Conservation (phyloP, 1,140 invertebrate species). For the Nasonia vitripennis region DNA sequence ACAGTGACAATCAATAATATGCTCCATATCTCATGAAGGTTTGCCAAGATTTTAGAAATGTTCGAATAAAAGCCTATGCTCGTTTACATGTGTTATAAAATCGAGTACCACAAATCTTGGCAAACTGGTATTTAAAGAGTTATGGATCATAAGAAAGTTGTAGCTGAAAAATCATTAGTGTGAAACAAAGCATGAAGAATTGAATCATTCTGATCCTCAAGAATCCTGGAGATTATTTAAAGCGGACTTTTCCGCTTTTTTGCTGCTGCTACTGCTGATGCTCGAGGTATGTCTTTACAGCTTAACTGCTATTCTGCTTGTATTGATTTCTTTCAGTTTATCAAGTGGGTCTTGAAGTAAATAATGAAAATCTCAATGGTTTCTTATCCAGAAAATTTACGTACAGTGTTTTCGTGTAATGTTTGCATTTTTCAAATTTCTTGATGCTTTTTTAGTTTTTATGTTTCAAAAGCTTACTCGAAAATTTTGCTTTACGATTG, state of each 20-base stretch:
- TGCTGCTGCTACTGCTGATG: conserved; percentile 70
- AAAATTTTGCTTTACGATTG: conserved; percentile 8
- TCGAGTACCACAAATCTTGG: conserved; percentile 16
- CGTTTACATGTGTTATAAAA: background rate
- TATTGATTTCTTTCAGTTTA: conserved; percentile 4
- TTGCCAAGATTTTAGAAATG: conserved; percentile 16
- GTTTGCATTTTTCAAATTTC: background rate
- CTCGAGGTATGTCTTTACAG: conserved; percentile 73
- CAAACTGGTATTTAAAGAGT: conserved; percentile 52
- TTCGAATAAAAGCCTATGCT: background rate
- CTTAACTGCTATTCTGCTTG: conserved; percentile 69
- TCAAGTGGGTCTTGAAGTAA: background rate
- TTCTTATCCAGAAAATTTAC: background rate
- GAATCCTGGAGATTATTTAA: conserved; percentile 68
- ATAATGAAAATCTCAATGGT: background rate
- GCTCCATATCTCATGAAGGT: conserved; percentile 41
- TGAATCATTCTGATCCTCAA: conserved; percentile 68
- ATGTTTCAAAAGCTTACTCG: conserved; percentile 48
- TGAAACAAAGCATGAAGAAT: conserved; percentile 67
- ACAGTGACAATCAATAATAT: conserved; percentile 28
- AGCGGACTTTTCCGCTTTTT: conserved; percentile 69
- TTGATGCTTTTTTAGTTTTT: conserved; percentile 42
- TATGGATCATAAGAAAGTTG: conserved; percentile 58
- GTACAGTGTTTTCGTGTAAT: background rate
- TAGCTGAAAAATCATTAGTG: conserved; percentile 55